A percentile compares a stretch with the other conserved stretches of the same genome.
phyloP scores from a whole-genome alignment of 2,888 invertebrate genomes.

The Callyntrura guangdongensis region DNA sequence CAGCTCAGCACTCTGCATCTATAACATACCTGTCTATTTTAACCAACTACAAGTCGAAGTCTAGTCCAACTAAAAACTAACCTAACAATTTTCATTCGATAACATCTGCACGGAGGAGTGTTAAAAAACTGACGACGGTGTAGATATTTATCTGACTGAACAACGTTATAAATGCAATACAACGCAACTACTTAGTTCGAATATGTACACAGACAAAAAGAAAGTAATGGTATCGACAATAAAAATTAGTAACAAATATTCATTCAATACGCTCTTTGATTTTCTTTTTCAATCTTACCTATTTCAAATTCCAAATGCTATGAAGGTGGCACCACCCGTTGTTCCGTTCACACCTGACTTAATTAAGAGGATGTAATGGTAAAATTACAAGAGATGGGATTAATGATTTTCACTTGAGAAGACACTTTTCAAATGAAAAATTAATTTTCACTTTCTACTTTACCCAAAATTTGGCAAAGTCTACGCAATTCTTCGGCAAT shows the following conservation, averaged over 20 bases:
- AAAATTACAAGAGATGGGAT: neutral
- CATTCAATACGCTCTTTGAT: neutral
- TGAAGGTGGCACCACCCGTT: neutral
- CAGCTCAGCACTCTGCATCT: too few species aligned
- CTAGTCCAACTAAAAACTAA: too few species aligned
- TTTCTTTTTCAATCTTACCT: neutral
- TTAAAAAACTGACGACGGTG: too few species aligned
- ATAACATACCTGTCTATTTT: too few species aligned
- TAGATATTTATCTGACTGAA: too few species aligned
- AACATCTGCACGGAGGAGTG: too few species aligned
- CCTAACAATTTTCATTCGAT: too few species aligned
- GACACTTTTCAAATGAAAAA: neutral
- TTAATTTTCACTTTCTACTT: slow-evolving; percentile 31
- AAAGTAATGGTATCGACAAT: neutral
- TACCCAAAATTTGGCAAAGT: slow-evolving; percentile 4
- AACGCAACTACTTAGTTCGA: neutral
- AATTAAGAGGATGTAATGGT: slow-evolving; percentile 21
- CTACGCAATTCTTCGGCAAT: too few species aligned
- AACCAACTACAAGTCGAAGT: too few species aligned
- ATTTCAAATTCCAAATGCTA: neutral
- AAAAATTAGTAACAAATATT: neutral
- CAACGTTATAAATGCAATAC: too few species aligned
- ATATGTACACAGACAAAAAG: neutral
- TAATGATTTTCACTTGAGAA: neutral
- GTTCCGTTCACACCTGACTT: slow-evolving; percentile 27